phyloP scores from a whole-genome alignment of 2,113 vertebrate species.

The Oreochromis tanganicae region DNA sequence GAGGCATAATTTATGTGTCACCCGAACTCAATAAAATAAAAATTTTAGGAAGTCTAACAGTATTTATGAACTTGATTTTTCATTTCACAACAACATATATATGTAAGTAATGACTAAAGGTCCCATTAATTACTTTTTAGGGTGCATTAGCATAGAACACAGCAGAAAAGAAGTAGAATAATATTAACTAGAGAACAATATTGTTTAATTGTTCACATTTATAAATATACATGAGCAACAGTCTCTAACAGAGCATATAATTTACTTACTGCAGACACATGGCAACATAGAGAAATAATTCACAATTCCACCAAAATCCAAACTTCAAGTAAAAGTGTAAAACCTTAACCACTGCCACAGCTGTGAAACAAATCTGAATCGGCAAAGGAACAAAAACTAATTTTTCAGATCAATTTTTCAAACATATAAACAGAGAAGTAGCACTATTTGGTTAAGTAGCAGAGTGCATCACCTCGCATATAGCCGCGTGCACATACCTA shows the following conservation, averaged over 20 bases:
- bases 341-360: not conserved
- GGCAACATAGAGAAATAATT: not conserved
- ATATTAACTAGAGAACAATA: not conserved
- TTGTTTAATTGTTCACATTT: not conserved
- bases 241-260: no score
- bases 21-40: no score
- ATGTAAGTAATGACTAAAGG: no score
- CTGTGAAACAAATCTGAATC: not conserved
- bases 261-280: not conserved
- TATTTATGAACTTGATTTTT: no score
- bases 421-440: not conserved
- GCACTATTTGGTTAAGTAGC: no score
- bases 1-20: no score
- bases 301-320: not conserved
- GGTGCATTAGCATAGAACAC: not conserved
- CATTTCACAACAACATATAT: no score
- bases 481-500: no score
- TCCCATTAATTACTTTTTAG: no score
- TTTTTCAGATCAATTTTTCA: not conserved
- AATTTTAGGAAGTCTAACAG: no score
- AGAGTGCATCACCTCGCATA: no score
- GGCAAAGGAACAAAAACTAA: not conserved
- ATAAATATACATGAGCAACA: not conserved
- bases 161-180: not conserved
- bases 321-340: not conserved